phyloP scores from a whole-genome alignment of 2,888 invertebrate species.

The Leucophenga maculata region DNA sequence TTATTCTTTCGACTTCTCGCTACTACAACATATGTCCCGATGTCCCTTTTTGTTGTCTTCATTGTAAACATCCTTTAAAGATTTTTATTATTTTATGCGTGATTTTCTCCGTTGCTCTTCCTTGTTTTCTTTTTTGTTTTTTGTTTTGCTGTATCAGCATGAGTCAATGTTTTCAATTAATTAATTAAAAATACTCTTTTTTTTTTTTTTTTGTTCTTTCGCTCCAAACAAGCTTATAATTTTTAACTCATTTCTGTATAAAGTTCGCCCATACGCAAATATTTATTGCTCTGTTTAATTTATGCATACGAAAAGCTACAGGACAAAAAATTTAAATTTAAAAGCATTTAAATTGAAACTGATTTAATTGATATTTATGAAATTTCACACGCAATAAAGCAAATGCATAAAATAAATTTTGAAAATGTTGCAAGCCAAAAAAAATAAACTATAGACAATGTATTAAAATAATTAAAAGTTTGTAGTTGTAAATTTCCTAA shows the following conservation, averaged over 20 bases:
- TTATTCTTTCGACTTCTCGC: constrained; percentile 11
- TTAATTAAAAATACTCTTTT: constrained; percentile 11
- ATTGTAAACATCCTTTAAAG: background rate
- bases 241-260: constrained; percentile 2
- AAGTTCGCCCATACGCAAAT: background rate
- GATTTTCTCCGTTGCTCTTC: background rate
- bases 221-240: too few species aligned
- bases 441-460: too few species aligned
- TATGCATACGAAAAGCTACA: constrained; percentile 1
- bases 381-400: constrained; percentile 1
- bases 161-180: constrained; percentile 10
- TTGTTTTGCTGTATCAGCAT: background rate
- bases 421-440: background rate
- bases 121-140: too few species aligned
- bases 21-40: constrained; percentile 2
- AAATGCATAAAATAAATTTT: background rate
- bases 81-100: constrained; percentile 3
- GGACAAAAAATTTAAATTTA: background rate
- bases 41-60: background rate
- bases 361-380: constrained; percentile 14
- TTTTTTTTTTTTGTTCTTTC: background rate
- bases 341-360: constrained; percentile 4
- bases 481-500: background rate
- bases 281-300: constrained; percentile 1
- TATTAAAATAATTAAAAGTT: background rate